A percentile compares a stretch with the other conserved stretches of the same genome.
Evolutionary conservation across 2,113 vertebrate genomes (phyloP).

Genomic region (Alces alces): DNA sequence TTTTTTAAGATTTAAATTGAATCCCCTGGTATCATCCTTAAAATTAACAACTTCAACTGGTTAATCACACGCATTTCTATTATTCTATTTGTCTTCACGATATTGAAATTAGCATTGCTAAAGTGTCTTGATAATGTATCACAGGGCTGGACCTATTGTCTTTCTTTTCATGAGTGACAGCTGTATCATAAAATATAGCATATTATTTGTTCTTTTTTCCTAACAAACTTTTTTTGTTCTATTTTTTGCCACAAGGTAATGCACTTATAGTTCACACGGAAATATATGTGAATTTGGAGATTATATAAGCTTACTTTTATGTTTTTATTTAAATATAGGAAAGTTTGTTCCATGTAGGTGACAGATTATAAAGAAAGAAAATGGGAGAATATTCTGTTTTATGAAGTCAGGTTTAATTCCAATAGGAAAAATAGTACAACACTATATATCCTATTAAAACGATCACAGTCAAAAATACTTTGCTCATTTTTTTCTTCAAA

Average conservation of each 20-base stretch:
- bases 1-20: conserved; percentile 3
- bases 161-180: conserved; percentile 29
- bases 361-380: background rate
- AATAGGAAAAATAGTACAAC: background rate
- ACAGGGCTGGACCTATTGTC: background rate
- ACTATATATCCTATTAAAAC: background rate
- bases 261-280: background rate
- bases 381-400: background rate
- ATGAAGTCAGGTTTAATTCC: background rate
- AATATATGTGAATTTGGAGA: background rate
- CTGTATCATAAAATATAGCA: background rate
- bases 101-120: background rate
- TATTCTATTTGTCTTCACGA: conserved; percentile 1
- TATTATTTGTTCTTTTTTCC: background rate
- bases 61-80: background rate
- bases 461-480: background rate
- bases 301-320: background rate
- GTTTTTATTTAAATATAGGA: background rate
- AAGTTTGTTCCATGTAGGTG: background rate
- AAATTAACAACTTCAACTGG: background rate
- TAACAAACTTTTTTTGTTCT: background rate
- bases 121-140: background rate
- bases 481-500: background rate
- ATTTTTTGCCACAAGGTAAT: background rate
- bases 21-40: background rate